Evolutionary conservation across 2,113 vertebrate species (phyloP).

Genomic region (Neolamprologus kungweensis): DNA sequence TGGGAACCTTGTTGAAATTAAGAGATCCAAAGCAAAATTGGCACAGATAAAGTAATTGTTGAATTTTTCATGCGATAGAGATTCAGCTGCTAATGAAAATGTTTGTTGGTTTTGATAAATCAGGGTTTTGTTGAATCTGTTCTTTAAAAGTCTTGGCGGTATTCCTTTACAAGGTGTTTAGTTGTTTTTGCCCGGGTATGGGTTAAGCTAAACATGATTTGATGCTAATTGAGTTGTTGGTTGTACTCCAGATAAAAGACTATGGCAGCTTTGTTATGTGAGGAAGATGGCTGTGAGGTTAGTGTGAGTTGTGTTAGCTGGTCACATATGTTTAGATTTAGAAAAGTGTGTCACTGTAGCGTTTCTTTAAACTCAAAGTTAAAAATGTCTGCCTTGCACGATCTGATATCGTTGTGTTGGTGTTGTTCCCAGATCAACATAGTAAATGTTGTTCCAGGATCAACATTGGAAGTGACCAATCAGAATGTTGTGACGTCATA

Average conservation of each 20-base stretch:
- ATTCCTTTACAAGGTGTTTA: rapidly evolving
- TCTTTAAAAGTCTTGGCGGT: background rate
- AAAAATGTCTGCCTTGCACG: rapidly evolving
- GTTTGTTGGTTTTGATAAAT: background rate
- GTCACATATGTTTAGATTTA: background rate
- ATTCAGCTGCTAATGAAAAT: background rate
- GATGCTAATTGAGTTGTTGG: background rate
- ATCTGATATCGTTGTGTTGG: rapidly evolving
- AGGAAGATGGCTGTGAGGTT: background rate
- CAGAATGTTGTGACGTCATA: too few relatives aligned
- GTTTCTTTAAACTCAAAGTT: background rate
- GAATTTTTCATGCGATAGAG: background rate
- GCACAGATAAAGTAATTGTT: background rate
- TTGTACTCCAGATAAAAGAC: background rate
- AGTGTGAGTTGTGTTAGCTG: background rate
- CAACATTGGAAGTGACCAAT: rapidly evolving
- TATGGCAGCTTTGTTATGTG: background rate
- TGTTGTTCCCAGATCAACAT: too few relatives aligned
- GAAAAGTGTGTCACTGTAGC: background rate
- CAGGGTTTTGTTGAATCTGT: background rate
- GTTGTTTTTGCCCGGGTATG: background rate
- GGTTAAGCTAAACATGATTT: background rate
- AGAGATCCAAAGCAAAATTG: background rate
- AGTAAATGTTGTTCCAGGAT: too few relatives aligned
- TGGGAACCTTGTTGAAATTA: background rate